A percentile compares a stretch with the other conserved stretches of the same genome.
Conservation (phyloP, 2,113 vertebrate genomes). For the Coreoperca whiteheadi region DNA sequence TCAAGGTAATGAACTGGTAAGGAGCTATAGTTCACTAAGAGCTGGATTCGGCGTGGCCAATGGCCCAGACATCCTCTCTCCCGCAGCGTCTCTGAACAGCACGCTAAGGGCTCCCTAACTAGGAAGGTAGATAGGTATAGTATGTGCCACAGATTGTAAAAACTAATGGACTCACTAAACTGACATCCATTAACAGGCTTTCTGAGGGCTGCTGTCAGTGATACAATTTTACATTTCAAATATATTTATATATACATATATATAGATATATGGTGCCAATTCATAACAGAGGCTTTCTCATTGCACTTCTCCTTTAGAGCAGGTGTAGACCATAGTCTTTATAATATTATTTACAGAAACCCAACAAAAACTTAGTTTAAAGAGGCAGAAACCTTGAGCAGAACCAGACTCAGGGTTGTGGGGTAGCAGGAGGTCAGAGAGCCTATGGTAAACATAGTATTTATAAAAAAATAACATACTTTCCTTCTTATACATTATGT, state of each 20-base stretch:
- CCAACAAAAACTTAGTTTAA: no score
- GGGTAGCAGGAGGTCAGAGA: no score
- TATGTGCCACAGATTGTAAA: slow-evolving; percentile 53
- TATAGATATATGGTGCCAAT: no score
- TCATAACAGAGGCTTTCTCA: no score
- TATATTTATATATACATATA: no score
- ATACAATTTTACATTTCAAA: neutral
- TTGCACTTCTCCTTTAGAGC: no score
- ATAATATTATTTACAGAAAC: no score
- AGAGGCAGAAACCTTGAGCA: no score
- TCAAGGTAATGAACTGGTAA: slow-evolving; percentile 73
- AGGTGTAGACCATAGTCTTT: no score
- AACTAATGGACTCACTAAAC: slow-evolving; percentile 51
- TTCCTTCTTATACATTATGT: neutral
- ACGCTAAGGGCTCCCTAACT: slow-evolving; percentile 60
- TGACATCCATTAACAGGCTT: slow-evolving; percentile 42
- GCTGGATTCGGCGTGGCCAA: slow-evolving; percentile 56
- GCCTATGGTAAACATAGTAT: no score
- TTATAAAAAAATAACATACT: slow-evolving; percentile 32
- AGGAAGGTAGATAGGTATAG: slow-evolving; percentile 58
- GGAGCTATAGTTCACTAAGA: slow-evolving; percentile 57
- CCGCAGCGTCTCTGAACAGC: slow-evolving; percentile 41
- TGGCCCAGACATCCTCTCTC: slow-evolving; percentile 69
- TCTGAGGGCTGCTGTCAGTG: neutral
- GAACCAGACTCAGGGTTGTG: no score